A percentile compares a stretch with the other conserved stretches of the same genome.
These are phyloP conservation scores for Platycheirus rosarum DNA, from an alignment of 2,888 invertebrate species.

Conservation along the genomic window DNA sequence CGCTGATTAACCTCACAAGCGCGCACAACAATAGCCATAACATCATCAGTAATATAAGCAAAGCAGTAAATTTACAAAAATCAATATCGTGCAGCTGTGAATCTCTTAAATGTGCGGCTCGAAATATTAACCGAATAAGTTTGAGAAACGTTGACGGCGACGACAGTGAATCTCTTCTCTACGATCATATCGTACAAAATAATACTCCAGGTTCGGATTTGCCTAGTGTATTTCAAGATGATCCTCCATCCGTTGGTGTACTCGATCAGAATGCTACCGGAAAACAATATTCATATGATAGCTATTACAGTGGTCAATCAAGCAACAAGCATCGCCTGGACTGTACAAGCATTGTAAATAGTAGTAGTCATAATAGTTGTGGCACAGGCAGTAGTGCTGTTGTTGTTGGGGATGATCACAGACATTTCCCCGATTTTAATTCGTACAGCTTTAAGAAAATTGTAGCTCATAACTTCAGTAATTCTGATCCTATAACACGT, in stretches of 20 bases:
- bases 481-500: slow-evolving; percentile 78
- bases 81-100: slow-evolving; percentile 80
- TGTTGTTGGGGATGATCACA: slow-evolving; percentile 73
- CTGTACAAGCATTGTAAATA: slow-evolving; percentile 74
- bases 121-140: slow-evolving; percentile 75
- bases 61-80: slow-evolving; percentile 76
- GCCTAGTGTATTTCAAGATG: slow-evolving; percentile 76
- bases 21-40: slow-evolving; percentile 77
- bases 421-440: slow-evolving; percentile 74
- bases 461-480: slow-evolving; percentile 78
- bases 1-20: slow-evolving; percentile 82
- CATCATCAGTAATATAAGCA: slow-evolving; percentile 74
- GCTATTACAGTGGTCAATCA: slow-evolving; percentile 73
- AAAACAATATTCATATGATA: slow-evolving; percentile 80
- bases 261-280: slow-evolving; percentile 77
- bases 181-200: slow-evolving; percentile 75
- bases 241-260: slow-evolving; percentile 76
- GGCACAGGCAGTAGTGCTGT: slow-evolving; percentile 73
- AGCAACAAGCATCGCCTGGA: slow-evolving; percentile 70
- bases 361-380: slow-evolving; percentile 76
- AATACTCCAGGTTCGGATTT: slow-evolving; percentile 74
- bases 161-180: slow-evolving; percentile 78
- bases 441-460: slow-evolving; percentile 74
- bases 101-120: slow-evolving; percentile 78
- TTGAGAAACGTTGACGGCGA: slow-evolving; percentile 74